A percentile compares a stretch with the other conserved stretches of the same genome.
Conservation (phyloP, 2,797 vertebrate species). For the Phrynocephalus forsythii region DNA sequence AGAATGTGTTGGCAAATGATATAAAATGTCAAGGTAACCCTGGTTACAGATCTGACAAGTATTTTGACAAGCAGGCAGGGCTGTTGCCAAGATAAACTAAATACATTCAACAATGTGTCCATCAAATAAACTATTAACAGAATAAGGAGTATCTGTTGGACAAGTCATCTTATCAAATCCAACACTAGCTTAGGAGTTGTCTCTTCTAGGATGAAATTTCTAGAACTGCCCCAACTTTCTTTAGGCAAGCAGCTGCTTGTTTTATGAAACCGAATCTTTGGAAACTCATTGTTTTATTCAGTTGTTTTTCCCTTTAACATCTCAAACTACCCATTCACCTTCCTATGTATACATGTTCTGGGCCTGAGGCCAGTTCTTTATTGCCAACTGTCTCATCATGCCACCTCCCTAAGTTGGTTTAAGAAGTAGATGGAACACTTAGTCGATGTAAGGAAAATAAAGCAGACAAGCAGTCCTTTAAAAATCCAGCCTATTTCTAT, state of each 20-base stretch:
- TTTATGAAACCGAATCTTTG: slow-evolving; percentile 1
- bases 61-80: not conserved
- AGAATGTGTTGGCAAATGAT: too few species aligned
- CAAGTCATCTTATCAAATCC: not conserved
- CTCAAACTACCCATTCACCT: not conserved
- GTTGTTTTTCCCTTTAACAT: slow-evolving; percentile 24
- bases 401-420: slow-evolving; percentile 55
- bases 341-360: not conserved
- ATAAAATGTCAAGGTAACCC: too few species aligned
- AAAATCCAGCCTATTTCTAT: not conserved
- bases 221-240: not conserved
- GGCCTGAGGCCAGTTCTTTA: slow-evolving; percentile 50
- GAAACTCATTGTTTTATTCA: not conserved
- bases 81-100: not conserved
- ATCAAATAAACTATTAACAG: not conserved
- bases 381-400: slow-evolving; percentile 36
- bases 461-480: slow-evolving; percentile 28
- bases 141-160: not conserved
- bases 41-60: not conserved
- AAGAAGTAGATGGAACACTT: slow-evolving; percentile 6
- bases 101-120: not conserved
- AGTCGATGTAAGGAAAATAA: slow-evolving; percentile 35
- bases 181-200: not conserved
- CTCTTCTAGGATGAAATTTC: not conserved
- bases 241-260: slow-evolving; percentile 11